Evolutionary conservation across 2,113 vertebrate genomes (phyloP).

Genomic region (Pongo pygmaeus): DNA sequence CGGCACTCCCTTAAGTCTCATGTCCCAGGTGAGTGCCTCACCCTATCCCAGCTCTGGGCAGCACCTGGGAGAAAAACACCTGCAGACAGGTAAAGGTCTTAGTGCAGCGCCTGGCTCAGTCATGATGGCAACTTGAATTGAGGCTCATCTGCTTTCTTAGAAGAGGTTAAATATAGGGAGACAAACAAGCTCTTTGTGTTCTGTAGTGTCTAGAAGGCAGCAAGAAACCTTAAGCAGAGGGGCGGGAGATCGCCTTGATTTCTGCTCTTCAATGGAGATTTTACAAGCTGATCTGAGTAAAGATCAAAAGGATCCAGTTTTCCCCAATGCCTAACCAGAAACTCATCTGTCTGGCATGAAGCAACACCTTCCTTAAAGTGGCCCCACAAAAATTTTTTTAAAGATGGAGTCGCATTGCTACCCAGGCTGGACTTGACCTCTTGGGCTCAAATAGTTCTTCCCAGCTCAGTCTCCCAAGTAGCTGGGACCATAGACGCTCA

Average conservation of each 20-base stretch:
- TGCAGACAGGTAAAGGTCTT: rapidly evolving
- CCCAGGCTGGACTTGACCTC: not conserved
- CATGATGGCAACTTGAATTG: rapidly evolving
- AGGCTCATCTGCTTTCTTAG: not conserved
- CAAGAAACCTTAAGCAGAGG: not conserved
- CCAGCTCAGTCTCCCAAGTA: not conserved
- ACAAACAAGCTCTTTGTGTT: not conserved
- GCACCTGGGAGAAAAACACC: not conserved
- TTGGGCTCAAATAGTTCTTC: not conserved
- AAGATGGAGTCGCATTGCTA: not conserved
- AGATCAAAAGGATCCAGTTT: not conserved
- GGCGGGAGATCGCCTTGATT: not conserved
- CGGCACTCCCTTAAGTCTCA: not conserved
- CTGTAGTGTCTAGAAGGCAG: not conserved
- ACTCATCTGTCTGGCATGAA: not conserved
- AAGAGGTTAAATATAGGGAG: not conserved
- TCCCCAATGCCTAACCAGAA: not conserved
- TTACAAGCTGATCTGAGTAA: not conserved
- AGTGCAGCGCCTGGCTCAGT: too few species aligned
- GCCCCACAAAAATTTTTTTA: not conserved
- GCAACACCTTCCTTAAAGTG: not conserved
- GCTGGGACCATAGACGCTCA: not conserved
- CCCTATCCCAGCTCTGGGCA: not conserved
- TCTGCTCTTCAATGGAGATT: not conserved
- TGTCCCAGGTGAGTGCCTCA: not conserved